A percentile compares a stretch with the other conserved stretches of the same genome.
Conservation (phyloP, 2,797 vertebrate species). For the Scarus forsteni region DNA sequence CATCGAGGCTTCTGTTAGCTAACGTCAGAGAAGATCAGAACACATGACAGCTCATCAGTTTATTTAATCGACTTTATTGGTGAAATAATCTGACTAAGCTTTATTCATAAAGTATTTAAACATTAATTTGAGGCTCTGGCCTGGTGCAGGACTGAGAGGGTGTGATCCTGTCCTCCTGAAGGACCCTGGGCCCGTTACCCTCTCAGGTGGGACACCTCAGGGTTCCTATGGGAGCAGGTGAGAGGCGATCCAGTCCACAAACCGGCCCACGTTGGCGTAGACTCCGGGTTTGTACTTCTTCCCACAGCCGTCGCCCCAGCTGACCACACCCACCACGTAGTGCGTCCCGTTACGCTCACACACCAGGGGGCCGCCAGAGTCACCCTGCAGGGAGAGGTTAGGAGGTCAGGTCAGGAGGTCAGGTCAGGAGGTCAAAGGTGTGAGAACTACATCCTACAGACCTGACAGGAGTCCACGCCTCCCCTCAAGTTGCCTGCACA, state of each 20-base stretch:
- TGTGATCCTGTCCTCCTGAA: too few relatives aligned
- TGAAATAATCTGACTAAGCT: too few relatives aligned
- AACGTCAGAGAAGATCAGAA: too few relatives aligned
- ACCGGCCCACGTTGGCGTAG: slow-evolving; percentile 85
- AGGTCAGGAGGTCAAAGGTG: too few relatives aligned
- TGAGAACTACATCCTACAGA: slow-evolving; percentile 1
- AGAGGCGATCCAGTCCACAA: slow-evolving; percentile 83
- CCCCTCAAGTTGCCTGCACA: slow-evolving; percentile 88
- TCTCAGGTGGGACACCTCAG: too few relatives aligned
- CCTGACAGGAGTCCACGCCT: slow-evolving; percentile 88
- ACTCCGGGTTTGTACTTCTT: slow-evolving; percentile 88
- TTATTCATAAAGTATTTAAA: too few relatives aligned
- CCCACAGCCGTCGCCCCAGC: slow-evolving; percentile 89
- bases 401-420: neutral
- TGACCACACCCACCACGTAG: slow-evolving; percentile 88
- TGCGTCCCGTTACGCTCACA: slow-evolving; percentile 81
- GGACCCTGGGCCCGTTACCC: too few relatives aligned
- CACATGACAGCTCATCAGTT: too few relatives aligned
- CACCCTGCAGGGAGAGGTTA: slow-evolving; percentile 80
- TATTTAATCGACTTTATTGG: too few relatives aligned
- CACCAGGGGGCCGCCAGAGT: slow-evolving; percentile 90
- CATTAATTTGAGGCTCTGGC: too few relatives aligned
- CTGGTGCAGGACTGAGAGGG: too few relatives aligned
- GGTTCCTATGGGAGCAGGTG: slow-evolving; percentile 8
- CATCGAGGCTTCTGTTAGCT: too few relatives aligned